Evolutionary conservation across 2,888 invertebrate species (phyloP).

Genomic region (Epinotia demarniana): DNA sequence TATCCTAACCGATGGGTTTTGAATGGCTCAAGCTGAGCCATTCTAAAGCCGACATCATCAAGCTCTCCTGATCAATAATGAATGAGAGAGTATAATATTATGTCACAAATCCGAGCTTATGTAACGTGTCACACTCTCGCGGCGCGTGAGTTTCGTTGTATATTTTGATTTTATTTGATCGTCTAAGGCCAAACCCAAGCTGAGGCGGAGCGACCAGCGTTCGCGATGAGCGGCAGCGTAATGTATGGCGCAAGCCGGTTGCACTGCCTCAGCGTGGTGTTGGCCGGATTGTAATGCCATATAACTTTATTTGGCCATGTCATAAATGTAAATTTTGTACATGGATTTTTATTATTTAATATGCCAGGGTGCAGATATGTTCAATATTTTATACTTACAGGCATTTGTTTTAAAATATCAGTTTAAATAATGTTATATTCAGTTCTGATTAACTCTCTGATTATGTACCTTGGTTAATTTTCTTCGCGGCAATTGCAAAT

Average conservation of each 20-base stretch:
- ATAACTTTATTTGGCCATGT: conserved; percentile 4
- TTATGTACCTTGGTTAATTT: background rate
- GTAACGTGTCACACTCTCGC: background rate
- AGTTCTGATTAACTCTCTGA: background rate
- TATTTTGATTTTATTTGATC: conserved; percentile 21
- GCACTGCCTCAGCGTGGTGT: conserved; percentile 4
- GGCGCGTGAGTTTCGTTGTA: conserved; percentile 10
- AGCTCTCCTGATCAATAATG: background rate
- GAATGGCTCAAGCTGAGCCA: background rate
- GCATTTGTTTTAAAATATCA: background rate
- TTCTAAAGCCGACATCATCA: too few relatives aligned
- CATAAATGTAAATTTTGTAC: conserved; percentile 34
- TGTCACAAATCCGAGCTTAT: conserved; percentile 9
- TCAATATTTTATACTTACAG: background rate
- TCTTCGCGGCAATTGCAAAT: background rate
- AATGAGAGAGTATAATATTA: conserved; percentile 8
- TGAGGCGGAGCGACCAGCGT: background rate
- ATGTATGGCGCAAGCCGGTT: background rate
- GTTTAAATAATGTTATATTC: background rate
- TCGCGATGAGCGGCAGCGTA: background rate
- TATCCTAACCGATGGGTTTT: background rate
- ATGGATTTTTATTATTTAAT: conserved; percentile 5
- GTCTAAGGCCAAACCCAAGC: background rate
- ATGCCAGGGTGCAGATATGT: background rate
- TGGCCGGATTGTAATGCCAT: background rate